Evolutionary conservation across 2,888 invertebrate species (phyloP).

Genomic region (Agriopis marginaria): DNA sequence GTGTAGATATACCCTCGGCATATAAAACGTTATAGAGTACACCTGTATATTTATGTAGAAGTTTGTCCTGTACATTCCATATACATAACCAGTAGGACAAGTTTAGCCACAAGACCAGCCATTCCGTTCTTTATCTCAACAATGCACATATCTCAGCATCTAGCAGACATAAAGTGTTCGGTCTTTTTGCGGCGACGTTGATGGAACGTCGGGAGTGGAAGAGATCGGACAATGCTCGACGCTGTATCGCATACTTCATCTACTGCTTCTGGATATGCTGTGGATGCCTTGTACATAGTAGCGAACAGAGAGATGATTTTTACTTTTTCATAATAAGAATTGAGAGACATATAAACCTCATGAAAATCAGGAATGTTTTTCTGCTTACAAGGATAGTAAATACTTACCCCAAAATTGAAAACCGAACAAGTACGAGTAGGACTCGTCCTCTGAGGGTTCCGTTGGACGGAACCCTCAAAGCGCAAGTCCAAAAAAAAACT

Average conservation of each 20-base stretch:
- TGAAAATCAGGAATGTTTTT: too few species aligned
- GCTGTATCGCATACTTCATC: slow-evolving; percentile 69
- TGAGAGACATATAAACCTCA: too few species aligned
- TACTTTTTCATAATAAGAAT: background rate
- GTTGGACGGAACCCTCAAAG: too few species aligned
- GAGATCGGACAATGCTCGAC: slow-evolving; percentile 65
- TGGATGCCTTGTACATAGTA: slow-evolving; percentile 34
- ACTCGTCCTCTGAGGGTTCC: too few species aligned
- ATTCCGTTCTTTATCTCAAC: slow-evolving; percentile 42
- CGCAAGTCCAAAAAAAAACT: too few species aligned
- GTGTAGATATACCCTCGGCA: too few species aligned
- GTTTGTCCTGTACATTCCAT: too few species aligned
- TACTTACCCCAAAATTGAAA: too few species aligned
- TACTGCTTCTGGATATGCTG: slow-evolving; percentile 57
- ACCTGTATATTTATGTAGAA: too few species aligned
- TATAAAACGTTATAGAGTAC: too few species aligned
- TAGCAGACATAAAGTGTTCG: slow-evolving; percentile 53
- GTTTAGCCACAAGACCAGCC: slow-evolving; percentile 15
- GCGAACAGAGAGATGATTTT: slow-evolving; percentile 10
- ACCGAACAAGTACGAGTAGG: too few species aligned
- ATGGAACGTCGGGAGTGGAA: slow-evolving; percentile 60
- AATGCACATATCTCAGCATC: slow-evolving; percentile 52
- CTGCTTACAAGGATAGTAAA: too few species aligned
- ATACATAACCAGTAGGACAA: slow-evolving; percentile 5
- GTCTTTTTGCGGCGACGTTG: slow-evolving; percentile 45